Base-by-base conservation (phyloP, 1,140 invertebrate species). In the Panagrolaimus sp. region DNA sequence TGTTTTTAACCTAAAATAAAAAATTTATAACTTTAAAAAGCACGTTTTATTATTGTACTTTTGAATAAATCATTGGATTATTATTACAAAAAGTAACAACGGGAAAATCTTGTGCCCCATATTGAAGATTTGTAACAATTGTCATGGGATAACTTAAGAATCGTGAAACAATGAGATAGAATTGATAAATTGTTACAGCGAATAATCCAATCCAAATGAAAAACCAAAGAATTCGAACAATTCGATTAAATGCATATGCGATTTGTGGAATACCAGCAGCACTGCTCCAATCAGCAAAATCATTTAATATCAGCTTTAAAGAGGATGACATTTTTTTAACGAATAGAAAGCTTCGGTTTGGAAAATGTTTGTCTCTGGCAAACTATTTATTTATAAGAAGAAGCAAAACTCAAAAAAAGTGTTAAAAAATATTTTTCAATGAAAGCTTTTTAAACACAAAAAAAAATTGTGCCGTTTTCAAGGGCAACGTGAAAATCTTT, bases 21-120 rank as follows among this genome's bases (percentile, higher is more conserved):
- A n/a, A 57, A 25, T 23, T 57, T n/a, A 25, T 57, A 11, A 57
- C 1, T 57, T n/a, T n/a, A n/a, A n/a, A n/a, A n/a, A 57, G 20
- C 13, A 57, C n/a, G n/a, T 25, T 20, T 16, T 57, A 27, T 2
- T 23, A 3, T 4, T 27, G 20, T 25, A 57, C 51, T 16, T 25
- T 20, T 25, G 20, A 20, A 57, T n/a, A 16, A 11, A 20, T 57
- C 51, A 57, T 20, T 27, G 51, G 51, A 57, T 57, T 57, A 8
- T 27, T 57, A 5, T 57, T 57, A 57, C 51, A 57, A 57, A 57
- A 25, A 11, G 51, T 57, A n/a, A 57, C 51, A 11, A 25, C 51
- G 14, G 51, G 51, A 57, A 57, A 57, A 16, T 57, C 51, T 13
- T 25, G 14, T 20, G 51, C 51, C n/a, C 51, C 51, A 57, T 57